A percentile compares a stretch with the other conserved stretches of the same genome.
Conservation (phyloP, 1,140 invertebrate species). For the Lepidostoma basale region DNA sequence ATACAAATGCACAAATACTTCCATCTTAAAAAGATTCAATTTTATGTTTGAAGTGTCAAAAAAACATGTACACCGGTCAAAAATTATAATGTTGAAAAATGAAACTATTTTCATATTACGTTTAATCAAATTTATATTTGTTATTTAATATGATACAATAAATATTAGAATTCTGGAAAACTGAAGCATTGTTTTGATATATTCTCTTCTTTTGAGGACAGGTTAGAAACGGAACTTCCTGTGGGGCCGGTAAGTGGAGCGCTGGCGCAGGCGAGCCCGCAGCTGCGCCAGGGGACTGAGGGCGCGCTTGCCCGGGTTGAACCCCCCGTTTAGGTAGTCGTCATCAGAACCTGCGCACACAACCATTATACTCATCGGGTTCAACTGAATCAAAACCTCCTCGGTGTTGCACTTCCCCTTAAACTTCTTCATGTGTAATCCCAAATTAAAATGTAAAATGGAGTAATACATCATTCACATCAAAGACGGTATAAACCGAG, state of each 20-base stretch:
- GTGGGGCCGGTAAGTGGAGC: background rate
- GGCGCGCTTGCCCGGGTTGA: conserved; percentile 49
- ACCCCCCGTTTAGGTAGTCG: conserved; percentile 39
- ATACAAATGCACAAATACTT: no score
- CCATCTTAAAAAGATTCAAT: no score
- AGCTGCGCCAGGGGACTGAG: background rate
- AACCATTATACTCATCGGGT: no score
- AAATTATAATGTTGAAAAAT: conserved; percentile 12
- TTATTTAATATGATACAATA: conserved; percentile 28
- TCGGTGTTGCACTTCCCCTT: no score
- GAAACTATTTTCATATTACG: conserved; percentile 28
- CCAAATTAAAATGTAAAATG: no score
- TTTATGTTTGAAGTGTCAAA: background rate
- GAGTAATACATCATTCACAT: no score
- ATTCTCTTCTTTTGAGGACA: background rate
- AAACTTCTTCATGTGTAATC: no score
- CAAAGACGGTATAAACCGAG: no score
- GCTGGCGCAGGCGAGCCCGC: background rate
- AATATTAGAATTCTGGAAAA: conserved; percentile 26
- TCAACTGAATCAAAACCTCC: no score
- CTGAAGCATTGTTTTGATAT: background rate
- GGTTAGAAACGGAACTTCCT: background rate
- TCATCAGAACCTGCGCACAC: no score
- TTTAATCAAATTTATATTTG: conserved; percentile 35
- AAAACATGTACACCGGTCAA: conserved; percentile 2